phyloP scores from a whole-genome alignment of 2,113 vertebrate species.

The Rhinogobius similis region DNA sequence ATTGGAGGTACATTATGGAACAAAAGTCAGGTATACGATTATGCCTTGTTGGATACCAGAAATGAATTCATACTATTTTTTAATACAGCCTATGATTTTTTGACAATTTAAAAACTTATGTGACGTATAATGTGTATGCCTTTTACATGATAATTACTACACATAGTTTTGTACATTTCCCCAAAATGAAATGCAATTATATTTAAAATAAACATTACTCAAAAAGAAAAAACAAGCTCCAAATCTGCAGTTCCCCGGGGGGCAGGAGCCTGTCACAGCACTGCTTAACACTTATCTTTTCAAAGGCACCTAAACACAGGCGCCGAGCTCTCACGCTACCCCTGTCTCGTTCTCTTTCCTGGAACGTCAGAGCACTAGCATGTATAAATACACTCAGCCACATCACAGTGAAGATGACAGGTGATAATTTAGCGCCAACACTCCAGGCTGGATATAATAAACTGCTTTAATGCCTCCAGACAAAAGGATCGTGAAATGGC shows the following conservation, averaged over 20 bases:
- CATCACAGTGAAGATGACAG: conserved; percentile 18
- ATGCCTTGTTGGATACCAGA: too few relatives aligned
- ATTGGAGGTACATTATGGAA: neutral
- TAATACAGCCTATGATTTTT: neutral
- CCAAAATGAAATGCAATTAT: conserved; percentile 26
- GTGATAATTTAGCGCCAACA: conserved; percentile 7
- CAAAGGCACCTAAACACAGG: conserved; percentile 33
- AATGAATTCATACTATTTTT: neutral
- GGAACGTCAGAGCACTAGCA: conserved; percentile 18
- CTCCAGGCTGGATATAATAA: neutral
- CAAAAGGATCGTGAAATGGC: neutral
- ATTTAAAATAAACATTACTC: conserved; percentile 22
- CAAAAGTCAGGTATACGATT: neutral
- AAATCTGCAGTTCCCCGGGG: conserved; percentile 24
- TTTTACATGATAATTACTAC: conserved; percentile 19
- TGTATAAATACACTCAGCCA: conserved; percentile 15
- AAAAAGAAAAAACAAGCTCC: conserved; percentile 3
- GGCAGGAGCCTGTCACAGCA: conserved; percentile 53
- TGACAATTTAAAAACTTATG: neutral
- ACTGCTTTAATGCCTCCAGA: neutral
- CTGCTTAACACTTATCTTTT: conserved; percentile 32
- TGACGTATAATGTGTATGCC: neutral
- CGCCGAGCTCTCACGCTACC: conserved; percentile 46
- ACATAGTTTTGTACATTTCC: conserved; percentile 22
- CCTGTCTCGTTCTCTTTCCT: conserved; percentile 23